phyloP scores from a whole-genome alignment of 2,797 vertebrate species.

The Hirundo rustica region DNA sequence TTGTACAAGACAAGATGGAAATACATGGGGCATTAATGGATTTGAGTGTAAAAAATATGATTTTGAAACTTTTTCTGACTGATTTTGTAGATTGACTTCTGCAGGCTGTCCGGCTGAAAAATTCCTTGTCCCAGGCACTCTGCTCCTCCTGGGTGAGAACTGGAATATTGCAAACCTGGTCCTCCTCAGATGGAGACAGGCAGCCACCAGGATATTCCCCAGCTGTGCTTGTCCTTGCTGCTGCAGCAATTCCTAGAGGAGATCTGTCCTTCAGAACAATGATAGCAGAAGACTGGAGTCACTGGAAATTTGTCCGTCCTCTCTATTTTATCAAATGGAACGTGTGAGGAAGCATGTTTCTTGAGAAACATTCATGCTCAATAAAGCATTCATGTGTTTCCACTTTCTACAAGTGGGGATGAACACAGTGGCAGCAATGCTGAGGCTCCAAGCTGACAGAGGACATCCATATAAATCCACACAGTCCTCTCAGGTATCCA shows the following conservation, averaged over 20 bases:
- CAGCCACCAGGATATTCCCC: not conserved
- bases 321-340: not conserved
- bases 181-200: not conserved
- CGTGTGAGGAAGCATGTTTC: not conserved
- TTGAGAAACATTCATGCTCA: not conserved
- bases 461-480: not conserved
- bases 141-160: not conserved
- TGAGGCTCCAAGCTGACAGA: not conserved
- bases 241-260: not conserved
- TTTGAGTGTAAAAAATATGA: not conserved
- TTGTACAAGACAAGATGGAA: not conserved
- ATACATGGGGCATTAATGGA: accelerated
- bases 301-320: not conserved
- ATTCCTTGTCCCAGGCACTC: not conserved
- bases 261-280: not conserved
- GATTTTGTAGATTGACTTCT: not conserved
- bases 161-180: not conserved
- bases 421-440: not conserved
- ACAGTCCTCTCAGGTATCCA: accelerated
- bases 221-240: not conserved
- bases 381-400: not conserved
- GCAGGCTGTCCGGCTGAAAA: not conserved
- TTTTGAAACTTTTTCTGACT: not conserved
- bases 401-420: not conserved
- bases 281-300: not conserved